Conservation (phyloP, 2,888 invertebrate species). For the Pterostichus madidus region DNA sequence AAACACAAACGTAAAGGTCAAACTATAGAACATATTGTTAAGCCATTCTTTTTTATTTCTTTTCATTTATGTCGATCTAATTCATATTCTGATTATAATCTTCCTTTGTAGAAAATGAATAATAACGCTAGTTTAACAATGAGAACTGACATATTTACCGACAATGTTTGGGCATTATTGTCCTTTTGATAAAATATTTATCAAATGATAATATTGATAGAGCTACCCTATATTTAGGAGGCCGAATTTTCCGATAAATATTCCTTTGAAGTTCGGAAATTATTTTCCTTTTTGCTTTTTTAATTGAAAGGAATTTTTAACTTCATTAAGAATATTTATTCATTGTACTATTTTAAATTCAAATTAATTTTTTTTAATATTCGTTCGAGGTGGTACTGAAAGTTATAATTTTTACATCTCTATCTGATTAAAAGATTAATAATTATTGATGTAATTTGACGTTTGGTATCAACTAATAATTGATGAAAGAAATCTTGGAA, state of each 20-base stretch:
- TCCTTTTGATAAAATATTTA: conserved; percentile 51
- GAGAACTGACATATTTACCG: conserved; percentile 21
- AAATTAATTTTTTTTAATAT: too few relatives aligned
- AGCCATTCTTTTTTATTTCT: conserved; percentile 29
- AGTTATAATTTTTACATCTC: not conserved
- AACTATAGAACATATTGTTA: conserved; percentile 3
- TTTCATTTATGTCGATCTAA: conserved; percentile 24
- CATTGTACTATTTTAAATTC: too few relatives aligned
- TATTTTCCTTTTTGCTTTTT: not conserved
- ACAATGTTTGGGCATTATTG: conserved; percentile 38
- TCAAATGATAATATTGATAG: conserved; percentile 32
- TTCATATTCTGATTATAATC: conserved; percentile 30
- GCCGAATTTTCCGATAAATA: not conserved
- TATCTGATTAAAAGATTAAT: conserved; percentile 1
- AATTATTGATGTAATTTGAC: conserved; percentile 17
- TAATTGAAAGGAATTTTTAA: conserved; percentile 1
- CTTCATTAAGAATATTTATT: not conserved
- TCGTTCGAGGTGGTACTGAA: too few relatives aligned
- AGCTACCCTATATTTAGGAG: not conserved
- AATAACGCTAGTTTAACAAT: conserved; percentile 42
- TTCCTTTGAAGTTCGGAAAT: conserved; percentile 20
- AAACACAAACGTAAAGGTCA: conserved; percentile 5
- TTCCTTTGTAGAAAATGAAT: conserved; percentile 35
- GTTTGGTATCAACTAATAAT: not conserved
- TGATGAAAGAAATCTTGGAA: not conserved